These are phyloP conservation scores for Polypterus senegalus DNA, from an alignment of 2,113 vertebrate species.

Conservation along the genomic window DNA sequence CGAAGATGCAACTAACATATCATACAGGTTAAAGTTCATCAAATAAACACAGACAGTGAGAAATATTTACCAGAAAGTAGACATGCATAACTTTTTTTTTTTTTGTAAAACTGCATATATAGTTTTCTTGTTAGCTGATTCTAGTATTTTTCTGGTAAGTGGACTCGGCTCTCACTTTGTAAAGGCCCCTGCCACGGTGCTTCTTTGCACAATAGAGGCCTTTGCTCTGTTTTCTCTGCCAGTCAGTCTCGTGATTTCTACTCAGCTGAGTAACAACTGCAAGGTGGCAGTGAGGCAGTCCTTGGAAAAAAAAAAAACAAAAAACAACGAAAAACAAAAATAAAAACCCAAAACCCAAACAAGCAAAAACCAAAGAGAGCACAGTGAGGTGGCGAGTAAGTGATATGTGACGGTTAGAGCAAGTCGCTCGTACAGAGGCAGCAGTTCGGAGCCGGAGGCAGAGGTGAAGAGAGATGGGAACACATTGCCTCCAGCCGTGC, in stretches of 20 bases:
- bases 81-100: slow-evolving; percentile 75
- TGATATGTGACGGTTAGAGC: too few relatives aligned
- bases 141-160: slow-evolving; percentile 16
- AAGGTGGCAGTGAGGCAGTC: not conserved
- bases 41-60: slow-evolving; percentile 72
- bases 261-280: not conserved
- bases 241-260: too few relatives aligned
- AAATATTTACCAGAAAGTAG: slow-evolving; percentile 66
- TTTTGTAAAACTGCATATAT: slow-evolving; percentile 66
- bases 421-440: too few relatives aligned
- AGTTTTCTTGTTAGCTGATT: slow-evolving; percentile 24
- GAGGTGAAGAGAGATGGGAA: too few relatives aligned
- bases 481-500: too few relatives aligned
- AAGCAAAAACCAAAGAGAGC: too few relatives aligned
- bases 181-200: not conserved
- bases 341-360: too few relatives aligned
- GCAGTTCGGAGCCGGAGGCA: too few relatives aligned
- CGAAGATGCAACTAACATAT: slow-evolving; percentile 65
- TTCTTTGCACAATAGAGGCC: not conserved
- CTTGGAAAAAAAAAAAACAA: too few relatives aligned
- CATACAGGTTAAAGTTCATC: slow-evolving; percentile 51
- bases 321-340: too few relatives aligned
- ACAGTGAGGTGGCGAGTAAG: too few relatives aligned
- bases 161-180: slow-evolving; percentile 8
- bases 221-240: too few relatives aligned